Base-by-base conservation (phyloP, 2,888 invertebrate genomes). In the Busseola fusca region DNA sequence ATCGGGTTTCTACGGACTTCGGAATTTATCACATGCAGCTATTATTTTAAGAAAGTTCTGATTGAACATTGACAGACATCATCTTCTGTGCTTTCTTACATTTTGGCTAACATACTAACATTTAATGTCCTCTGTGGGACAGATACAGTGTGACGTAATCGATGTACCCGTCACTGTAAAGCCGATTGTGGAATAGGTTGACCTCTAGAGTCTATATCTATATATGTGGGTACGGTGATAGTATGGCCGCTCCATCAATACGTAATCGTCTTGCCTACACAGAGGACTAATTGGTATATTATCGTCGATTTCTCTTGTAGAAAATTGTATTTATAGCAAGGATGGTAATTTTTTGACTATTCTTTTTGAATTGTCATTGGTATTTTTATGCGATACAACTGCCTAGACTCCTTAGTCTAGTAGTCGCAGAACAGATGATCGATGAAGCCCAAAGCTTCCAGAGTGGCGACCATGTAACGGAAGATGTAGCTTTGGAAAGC, bases 141-240 rank as follows among this genome's bases (percentile, higher is more conserved):
- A 79, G 65, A 84, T 48, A 70, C 74, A 60, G 64, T 80, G 74
- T 82, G 83, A 80, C 83, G 80, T 74, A 70, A 80, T 82, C 83
- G 83, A 80, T 74, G 80, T 73, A 65, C 63, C 65, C 80, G 74
- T 80, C 80, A 70, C 64, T 80, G 67, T 73, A 64, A 68, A 82
- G 62, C 66, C 42, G 73, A 82, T 78, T 73, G 62, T 45, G 74
- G 69, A 73, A 69, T 82, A 63, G 79, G 25, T 72, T 82, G 82
- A 81, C 70, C 75, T 76, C 75, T 80, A 18, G 80, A 80, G 59
- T 79, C 56, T 45, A 62, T 5, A 63, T 45, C 50, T 60, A 57
- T 66, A 45, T 76, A 48, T 21, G 12, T 58, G 18, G 42, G 50
- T 69, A 50, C 4, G 60, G 40, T 9, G 9, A 78, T 58, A 65